These are phyloP conservation scores for Pseudococcus longispinus DNA, from an alignment of 2,888 invertebrate species.

Conservation along the genomic window DNA sequence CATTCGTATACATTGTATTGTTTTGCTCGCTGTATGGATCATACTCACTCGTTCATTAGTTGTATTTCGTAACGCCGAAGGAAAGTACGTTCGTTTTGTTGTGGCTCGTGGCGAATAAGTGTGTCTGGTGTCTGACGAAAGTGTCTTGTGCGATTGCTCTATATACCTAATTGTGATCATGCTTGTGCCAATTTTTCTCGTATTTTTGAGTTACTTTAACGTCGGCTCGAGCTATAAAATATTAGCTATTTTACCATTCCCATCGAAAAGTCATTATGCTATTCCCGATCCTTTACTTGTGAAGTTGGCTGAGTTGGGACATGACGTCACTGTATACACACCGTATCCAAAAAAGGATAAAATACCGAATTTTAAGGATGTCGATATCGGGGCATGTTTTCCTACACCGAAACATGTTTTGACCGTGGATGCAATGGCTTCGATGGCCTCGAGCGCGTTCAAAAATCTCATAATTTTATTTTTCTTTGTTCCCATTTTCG, in stretches of 20 bases:
- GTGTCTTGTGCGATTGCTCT: not conserved
- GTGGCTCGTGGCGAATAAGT: not conserved
- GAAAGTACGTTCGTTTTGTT: not conserved
- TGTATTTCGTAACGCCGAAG: not conserved
- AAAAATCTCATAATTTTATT: not conserved
- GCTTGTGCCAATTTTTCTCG: not conserved
- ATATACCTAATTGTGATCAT: not conserved
- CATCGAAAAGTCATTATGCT: constrained; percentile 57
- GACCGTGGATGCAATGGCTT: not conserved
- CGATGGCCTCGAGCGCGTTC: not conserved
- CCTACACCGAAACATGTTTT: not conserved
- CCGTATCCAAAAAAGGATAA: constrained; percentile 45
- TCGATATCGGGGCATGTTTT: constrained; percentile 1
- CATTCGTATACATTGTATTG: no score
- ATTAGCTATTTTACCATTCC: constrained; percentile 57
- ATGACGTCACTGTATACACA: constrained; percentile 54
- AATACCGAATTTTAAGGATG: constrained; percentile 34
- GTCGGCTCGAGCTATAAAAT: constrained; percentile 19
- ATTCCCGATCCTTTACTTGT: constrained; percentile 55
- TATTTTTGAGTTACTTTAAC: not conserved
- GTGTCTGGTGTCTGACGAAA: not conserved
- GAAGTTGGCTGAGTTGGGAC: constrained; percentile 56
- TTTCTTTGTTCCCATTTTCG: not conserved
- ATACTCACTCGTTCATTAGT: not conserved
- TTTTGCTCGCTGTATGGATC: not conserved